Conservation (phyloP, 2,113 vertebrate species). For the Malurus elegans region DNA sequence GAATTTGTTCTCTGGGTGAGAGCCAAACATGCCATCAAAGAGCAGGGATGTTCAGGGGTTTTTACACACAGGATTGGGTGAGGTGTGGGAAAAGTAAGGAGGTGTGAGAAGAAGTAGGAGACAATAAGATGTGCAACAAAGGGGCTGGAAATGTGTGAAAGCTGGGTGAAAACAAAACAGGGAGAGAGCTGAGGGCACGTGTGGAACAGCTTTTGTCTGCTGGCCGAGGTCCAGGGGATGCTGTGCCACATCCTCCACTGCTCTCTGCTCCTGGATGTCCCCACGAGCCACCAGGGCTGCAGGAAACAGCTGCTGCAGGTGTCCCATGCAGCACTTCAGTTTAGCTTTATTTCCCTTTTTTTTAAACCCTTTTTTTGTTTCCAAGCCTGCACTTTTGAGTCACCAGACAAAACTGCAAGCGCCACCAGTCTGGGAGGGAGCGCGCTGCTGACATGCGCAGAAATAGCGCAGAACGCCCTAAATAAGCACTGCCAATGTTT, state of each 20-base stretch:
- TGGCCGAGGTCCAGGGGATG: rapidly evolving
- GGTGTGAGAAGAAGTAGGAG: background rate
- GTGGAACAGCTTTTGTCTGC: background rate
- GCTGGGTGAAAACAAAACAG: background rate
- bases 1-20: background rate
- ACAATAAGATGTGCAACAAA: background rate
- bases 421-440: background rate
- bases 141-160: background rate
- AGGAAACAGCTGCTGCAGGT: background rate
- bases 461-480: constrained; percentile 27
- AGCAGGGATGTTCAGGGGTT: background rate
- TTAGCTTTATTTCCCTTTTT: background rate
- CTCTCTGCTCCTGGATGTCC: rapidly evolving
- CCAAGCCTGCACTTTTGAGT: constrained; percentile 32
- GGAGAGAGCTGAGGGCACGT: background rate
- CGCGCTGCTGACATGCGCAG: constrained; percentile 41
- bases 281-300: background rate
- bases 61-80: rapidly evolving
- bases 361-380: background rate
- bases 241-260: background rate
- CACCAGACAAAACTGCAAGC: background rate
- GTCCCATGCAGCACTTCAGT: background rate
- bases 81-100: background rate
- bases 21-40: background rate
- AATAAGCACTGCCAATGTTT: constrained; percentile 71